Conservation (phyloP, 2,888 invertebrate species). For the Melolontha melolontha region DNA sequence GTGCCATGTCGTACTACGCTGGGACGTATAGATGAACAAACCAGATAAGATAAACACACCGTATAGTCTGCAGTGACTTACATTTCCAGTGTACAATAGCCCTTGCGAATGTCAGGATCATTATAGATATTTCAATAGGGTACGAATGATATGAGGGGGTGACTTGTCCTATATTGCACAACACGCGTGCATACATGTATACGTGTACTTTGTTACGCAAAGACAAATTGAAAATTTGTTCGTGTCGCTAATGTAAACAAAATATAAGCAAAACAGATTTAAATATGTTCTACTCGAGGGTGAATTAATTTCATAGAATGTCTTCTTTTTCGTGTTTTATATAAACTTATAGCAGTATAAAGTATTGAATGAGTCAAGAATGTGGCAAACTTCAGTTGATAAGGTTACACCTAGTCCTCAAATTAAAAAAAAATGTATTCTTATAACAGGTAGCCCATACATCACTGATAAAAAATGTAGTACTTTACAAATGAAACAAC, state of each 20-base stretch:
- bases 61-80: slow-evolving; percentile 53
- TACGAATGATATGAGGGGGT: slow-evolving; percentile 31
- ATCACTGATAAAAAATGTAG: no score
- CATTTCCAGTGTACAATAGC: slow-evolving; percentile 45
- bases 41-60: slow-evolving; percentile 63
- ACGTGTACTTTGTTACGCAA: slow-evolving; percentile 15
- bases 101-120: slow-evolving; percentile 48
- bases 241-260: slow-evolving; percentile 28
- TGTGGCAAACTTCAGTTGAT: no score
- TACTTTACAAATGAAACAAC: no score
- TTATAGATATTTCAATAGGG: slow-evolving; percentile 30
- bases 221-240: slow-evolving; percentile 29
- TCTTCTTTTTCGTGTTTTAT: background rate
- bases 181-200: slow-evolving; percentile 12
- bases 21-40: slow-evolving; percentile 50
- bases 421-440: no score
- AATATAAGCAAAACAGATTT: slow-evolving; percentile 25
- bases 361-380: no score
- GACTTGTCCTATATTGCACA: slow-evolving; percentile 8
- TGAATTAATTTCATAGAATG: background rate
- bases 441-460: no score
- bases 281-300: background rate
- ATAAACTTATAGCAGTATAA: background rate
- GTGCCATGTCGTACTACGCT: slow-evolving; percentile 2
- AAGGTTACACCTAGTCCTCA: no score